These are phyloP conservation scores for Lampris megalopsis DNA, from an alignment of 2,113 vertebrate genomes.

Conservation along the genomic window DNA sequence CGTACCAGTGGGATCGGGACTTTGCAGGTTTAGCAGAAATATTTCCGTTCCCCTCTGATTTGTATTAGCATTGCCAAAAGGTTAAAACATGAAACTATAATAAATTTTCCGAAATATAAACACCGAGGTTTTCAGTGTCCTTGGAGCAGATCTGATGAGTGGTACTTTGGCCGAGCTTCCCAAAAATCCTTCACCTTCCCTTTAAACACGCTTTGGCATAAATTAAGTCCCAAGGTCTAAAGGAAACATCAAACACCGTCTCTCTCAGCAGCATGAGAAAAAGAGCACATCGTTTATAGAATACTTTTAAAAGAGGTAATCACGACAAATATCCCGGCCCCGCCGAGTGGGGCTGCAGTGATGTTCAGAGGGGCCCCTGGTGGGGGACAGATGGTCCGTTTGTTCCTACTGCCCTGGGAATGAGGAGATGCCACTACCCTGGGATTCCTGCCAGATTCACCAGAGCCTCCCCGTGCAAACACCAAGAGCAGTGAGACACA, in stretches of 20 bases:
- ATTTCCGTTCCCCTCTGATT: no score
- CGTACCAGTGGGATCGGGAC: no score
- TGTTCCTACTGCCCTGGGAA: constrained; percentile 64
- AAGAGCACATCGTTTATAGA: constrained; percentile 29
- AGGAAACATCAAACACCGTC: neutral
- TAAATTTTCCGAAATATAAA: no score
- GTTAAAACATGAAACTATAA: no score
- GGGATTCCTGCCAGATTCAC: constrained; percentile 65
- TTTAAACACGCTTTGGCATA: neutral
- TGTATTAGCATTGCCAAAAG: no score
- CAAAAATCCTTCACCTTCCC: neutral
- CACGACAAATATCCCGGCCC: constrained; percentile 42
- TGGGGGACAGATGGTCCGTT: constrained; percentile 74
- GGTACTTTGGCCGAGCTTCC: neutral
- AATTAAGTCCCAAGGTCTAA: neutral
- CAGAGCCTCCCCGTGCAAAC: constrained; percentile 27
- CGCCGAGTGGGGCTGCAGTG: constrained; percentile 16
- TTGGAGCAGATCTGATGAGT: no score
- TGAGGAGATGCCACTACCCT: constrained; percentile 70
- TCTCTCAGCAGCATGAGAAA: constrained; percentile 7
- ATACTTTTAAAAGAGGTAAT: constrained; percentile 50
- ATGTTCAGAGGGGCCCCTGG: constrained; percentile 48
- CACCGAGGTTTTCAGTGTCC: no score
- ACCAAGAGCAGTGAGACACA: constrained; percentile 66
- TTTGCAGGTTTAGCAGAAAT: no score